phyloP scores from a whole-genome alignment of 2,113 vertebrate genomes.

The Lontra canadensis region DNA sequence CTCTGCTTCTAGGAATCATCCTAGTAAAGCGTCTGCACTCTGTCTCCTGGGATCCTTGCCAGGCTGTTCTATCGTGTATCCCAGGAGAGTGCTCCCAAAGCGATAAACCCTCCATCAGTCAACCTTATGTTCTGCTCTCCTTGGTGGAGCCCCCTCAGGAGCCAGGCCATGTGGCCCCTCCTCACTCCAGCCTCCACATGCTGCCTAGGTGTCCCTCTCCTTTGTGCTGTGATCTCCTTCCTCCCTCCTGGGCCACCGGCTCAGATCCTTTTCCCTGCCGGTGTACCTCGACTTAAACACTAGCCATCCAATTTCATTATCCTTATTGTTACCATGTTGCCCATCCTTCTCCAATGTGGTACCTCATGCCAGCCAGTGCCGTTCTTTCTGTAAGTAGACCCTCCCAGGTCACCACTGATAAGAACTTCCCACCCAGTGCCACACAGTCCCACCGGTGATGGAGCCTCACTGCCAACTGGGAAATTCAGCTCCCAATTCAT shows the following conservation, averaged over 20 bases:
- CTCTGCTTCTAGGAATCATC: not conserved
- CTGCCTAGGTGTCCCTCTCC: not conserved
- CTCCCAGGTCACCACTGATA: not conserved
- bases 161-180: not conserved
- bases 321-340: not conserved
- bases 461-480: not conserved
- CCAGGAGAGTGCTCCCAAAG: not conserved
- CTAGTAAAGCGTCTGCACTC: not conserved
- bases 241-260: not conserved
- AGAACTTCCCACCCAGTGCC: not conserved
- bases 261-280: not conserved
- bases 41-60: not conserved
- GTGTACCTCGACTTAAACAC: not conserved
- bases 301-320: not conserved
- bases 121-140: not conserved
- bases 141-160: not conserved
- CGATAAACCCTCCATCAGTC: not conserved
- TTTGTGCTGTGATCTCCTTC: not conserved
- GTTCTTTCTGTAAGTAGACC: not conserved
- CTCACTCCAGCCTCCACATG: not conserved
- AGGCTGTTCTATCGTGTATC: not conserved
- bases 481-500: not conserved
- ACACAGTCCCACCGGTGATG: not conserved
- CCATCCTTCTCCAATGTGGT: not conserved
- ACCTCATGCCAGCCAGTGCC: not conserved